phyloP scores from a whole-genome alignment of 2,888 invertebrate species.

The Catocala nupta region DNA sequence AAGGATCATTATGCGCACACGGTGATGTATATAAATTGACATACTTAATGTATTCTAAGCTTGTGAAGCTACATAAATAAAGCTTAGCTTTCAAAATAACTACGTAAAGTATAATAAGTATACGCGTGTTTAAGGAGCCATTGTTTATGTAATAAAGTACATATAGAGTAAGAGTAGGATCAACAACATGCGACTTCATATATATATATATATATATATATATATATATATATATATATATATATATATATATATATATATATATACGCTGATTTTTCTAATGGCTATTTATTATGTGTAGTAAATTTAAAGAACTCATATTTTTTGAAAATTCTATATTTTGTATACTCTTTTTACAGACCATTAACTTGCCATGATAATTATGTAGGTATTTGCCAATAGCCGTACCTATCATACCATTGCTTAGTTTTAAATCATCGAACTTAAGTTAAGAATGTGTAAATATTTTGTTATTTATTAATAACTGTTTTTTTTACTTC shows the following conservation, averaged over 20 bases:
- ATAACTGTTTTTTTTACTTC: constrained; percentile 37
- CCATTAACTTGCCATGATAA: constrained; percentile 50
- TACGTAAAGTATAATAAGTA: constrained; percentile 27
- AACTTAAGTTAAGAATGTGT: constrained; percentile 40
- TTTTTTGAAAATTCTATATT: constrained; percentile 18
- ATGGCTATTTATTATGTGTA: constrained; percentile 2
- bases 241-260: too few relatives aligned
- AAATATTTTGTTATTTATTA: constrained; percentile 56
- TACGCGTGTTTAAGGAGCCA: constrained; percentile 19
- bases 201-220: too few relatives aligned
- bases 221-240: too few relatives aligned
- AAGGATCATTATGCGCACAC: constrained; percentile 57
- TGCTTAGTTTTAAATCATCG: constrained; percentile 46
- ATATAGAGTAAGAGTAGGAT: constrained; percentile 2
- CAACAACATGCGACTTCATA: constrained; percentile 8
- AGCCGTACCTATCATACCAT: constrained; percentile 50
- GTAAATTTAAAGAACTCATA: neutral
- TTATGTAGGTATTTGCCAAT: constrained; percentile 39
- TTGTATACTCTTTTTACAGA: constrained; percentile 26
- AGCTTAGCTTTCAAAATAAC: constrained; percentile 38
- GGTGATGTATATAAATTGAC: constrained; percentile 41
- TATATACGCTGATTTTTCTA: constrained; percentile 1
- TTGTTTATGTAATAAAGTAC: constrained; percentile 19
- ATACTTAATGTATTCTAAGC: constrained; percentile 36
- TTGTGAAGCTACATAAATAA: constrained; percentile 39